These are phyloP conservation scores for Halcyon chelicuti DNA, from an alignment of 2,797 vertebrate species.

Conservation along the genomic window DNA sequence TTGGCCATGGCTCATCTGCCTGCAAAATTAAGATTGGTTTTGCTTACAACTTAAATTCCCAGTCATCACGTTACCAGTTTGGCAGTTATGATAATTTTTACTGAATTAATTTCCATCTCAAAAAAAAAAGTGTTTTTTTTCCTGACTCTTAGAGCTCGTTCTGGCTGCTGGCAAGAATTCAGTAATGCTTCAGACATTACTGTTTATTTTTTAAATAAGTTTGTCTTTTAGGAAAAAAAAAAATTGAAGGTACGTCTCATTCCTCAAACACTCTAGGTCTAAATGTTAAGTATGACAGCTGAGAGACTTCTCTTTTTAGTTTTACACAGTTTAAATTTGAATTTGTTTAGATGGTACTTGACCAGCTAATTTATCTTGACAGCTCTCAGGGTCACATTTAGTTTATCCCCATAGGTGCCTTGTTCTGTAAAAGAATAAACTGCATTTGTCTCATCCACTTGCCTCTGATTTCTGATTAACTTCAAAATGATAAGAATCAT, in stretches of 20 bases:
- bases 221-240: constrained; percentile 26
- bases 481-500: not conserved
- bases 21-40: not conserved
- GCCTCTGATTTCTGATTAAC: constrained; percentile 23
- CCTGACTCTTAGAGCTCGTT: not conserved
- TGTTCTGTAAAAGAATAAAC: constrained; percentile 37
- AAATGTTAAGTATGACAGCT: not conserved
- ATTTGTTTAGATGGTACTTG: constrained; percentile 16
- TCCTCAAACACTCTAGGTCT: not conserved
- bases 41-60: not conserved
- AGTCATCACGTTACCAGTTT: not conserved
- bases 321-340: constrained; percentile 3
- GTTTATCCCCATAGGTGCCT: constrained; percentile 58
- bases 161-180: constrained; percentile 16
- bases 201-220: constrained; percentile 7
- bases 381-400: constrained; percentile 48
- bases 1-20: not conserved
- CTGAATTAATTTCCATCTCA: constrained; percentile 29
- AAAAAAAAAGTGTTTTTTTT: not conserved
- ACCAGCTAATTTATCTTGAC: constrained; percentile 56
- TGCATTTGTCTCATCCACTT: constrained; percentile 22
- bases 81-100: not conserved
- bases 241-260: not conserved
- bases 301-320: not conserved
- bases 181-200: not conserved